Conservation (phyloP, 2,113 vertebrate species). For the Cranoglanis bouderius region DNA sequence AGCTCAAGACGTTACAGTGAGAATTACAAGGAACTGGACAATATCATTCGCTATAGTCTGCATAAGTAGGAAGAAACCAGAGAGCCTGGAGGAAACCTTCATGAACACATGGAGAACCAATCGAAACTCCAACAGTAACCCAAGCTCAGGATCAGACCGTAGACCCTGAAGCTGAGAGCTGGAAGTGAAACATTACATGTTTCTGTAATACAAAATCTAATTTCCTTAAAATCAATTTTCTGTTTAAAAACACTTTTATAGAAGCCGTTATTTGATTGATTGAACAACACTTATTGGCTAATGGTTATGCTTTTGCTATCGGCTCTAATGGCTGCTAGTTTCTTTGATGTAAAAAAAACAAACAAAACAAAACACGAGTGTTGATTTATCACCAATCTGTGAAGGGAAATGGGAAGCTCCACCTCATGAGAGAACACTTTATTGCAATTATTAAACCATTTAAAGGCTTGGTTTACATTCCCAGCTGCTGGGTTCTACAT, state of each 20-base stretch:
- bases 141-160: background rate
- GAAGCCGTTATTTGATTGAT: conserved; percentile 3
- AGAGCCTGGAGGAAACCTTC: background rate
- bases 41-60: background rate
- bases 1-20: background rate
- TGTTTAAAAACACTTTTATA: conserved; percentile 5
- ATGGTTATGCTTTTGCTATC: background rate
- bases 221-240: conserved; percentile 13
- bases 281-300: conserved; percentile 18
- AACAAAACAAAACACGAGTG: background rate
- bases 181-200: background rate
- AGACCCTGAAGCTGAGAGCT: background rate
- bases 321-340: background rate
- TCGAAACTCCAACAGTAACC: background rate
- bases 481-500: background rate
- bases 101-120: background rate
- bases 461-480: conserved; percentile 10
- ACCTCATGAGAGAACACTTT: background rate
- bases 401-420: background rate
- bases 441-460: background rate
- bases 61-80: too few relatives aligned
- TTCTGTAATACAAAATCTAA: conserved; percentile 31
- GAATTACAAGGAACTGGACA: background rate
- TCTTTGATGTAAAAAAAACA: background rate
- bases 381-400: background rate